A percentile compares a stretch with the other conserved stretches of the same genome.
Conservation (phyloP, 1,140 invertebrate species). For the Drosophila arawakana region DNA sequence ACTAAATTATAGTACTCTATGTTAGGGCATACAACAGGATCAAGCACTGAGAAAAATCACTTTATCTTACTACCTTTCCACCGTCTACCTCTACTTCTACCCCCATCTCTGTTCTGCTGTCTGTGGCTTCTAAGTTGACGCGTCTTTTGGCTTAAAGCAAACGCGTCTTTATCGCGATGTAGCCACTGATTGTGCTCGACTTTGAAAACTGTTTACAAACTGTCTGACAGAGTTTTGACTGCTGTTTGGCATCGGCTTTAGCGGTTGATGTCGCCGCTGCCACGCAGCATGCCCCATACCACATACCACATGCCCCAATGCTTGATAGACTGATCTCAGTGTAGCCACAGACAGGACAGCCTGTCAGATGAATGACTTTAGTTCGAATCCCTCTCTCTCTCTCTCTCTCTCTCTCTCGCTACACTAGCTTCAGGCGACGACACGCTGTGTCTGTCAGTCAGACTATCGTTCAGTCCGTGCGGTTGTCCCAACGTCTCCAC, state of each 20-base stretch:
- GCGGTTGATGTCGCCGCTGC: conserved; percentile 44
- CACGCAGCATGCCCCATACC: conserved; percentile 30
- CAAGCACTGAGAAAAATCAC: not conserved
- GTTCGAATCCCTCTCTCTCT: not conserved
- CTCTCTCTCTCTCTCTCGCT: not conserved
- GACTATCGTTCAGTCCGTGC: not conserved
- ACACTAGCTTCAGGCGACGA: conserved; percentile 64
- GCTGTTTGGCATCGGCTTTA: conserved; percentile 54
- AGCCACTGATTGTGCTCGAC: conserved; percentile 47
- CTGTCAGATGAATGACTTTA: conserved; percentile 29
- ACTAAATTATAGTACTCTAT: too few species aligned
- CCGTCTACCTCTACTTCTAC: not conserved
- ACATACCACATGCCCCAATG: conserved; percentile 32
- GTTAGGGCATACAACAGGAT: not conserved
- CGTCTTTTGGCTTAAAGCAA: conserved; percentile 69
- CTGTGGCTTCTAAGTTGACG: conserved; percentile 61
- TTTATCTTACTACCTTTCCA: too few species aligned
- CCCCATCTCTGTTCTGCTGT: too few species aligned
- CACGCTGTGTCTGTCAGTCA: conserved; percentile 59
- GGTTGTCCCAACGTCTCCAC: not conserved
- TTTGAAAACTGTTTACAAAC: conserved; percentile 82
- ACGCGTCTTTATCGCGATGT: conserved; percentile 69
- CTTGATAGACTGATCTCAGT: conserved; percentile 75
- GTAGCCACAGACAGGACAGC: conserved; percentile 19
- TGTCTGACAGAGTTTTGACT: conserved; percentile 82